Evolutionary conservation across 2,888 invertebrate genomes (phyloP).

Genomic region (Lasioglossum calceatum): DNA sequence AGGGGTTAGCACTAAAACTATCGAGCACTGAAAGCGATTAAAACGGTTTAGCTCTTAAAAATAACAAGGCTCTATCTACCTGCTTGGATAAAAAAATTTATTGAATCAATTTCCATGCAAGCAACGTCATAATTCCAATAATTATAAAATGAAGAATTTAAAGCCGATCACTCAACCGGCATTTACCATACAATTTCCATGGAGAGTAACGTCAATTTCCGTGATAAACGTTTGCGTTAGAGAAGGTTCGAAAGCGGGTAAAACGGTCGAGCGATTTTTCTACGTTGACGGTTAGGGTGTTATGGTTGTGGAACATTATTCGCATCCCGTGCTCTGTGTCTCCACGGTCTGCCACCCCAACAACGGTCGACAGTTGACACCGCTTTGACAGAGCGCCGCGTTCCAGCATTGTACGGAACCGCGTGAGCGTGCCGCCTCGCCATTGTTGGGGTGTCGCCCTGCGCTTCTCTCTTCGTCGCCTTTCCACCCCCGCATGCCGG

Average conservation of each 20-base stretch:
- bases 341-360: slow-evolving; percentile 71
- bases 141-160: too few relatives aligned
- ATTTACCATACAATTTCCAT: too few relatives aligned
- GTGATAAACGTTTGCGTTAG: not conserved
- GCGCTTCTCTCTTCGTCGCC: slow-evolving; percentile 16
- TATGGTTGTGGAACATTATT: slow-evolving; percentile 45
- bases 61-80: too few relatives aligned
- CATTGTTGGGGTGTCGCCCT: slow-evolving; percentile 73
- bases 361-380: slow-evolving; percentile 79
- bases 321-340: slow-evolving; percentile 44
- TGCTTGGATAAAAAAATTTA: too few relatives aligned
- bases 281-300: slow-evolving; percentile 45
- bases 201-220: too few relatives aligned
- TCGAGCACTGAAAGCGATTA: too few relatives aligned
- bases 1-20: too few relatives aligned
- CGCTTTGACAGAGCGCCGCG: slow-evolving; percentile 81
- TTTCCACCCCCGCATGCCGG: not conserved
- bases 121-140: too few relatives aligned
- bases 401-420: slow-evolving; percentile 80
- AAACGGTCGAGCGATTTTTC: slow-evolving; percentile 40
- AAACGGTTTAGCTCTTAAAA: too few relatives aligned
- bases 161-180: too few relatives aligned
- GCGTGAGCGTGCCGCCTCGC: slow-evolving; percentile 80
- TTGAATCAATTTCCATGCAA: too few relatives aligned
- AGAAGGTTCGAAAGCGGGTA: slow-evolving; percentile 13